phyloP scores from a whole-genome alignment of 1,140 invertebrate species.

The Eupristina koningsbergeri region DNA sequence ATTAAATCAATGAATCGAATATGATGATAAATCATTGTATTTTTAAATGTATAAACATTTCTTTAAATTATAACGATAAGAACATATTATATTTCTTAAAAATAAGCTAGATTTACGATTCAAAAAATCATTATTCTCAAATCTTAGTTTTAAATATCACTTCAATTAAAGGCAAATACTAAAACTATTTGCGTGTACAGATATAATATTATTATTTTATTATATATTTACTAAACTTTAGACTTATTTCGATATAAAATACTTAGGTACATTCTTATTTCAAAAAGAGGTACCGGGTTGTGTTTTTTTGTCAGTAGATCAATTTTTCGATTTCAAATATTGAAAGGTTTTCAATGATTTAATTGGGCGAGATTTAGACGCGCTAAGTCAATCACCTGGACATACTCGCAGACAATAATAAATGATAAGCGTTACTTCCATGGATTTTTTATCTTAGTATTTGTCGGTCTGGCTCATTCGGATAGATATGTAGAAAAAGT shows the following conservation, averaged over 20 bases:
- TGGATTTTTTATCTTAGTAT: neutral
- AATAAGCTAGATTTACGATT: too few relatives aligned
- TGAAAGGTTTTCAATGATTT: neutral
- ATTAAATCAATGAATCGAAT: too few relatives aligned
- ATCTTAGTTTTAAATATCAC: neutral
- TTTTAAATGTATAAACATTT: too few relatives aligned
- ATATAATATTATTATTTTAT: neutral
- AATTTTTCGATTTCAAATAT: neutral
- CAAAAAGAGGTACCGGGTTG: neutral
- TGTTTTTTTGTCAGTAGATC: neutral
- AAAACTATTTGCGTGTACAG: neutral
- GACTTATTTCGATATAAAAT: too few relatives aligned
- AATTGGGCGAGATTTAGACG: neutral
- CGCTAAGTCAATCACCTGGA: neutral
- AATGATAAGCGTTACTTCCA: neutral
- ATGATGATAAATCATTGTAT: too few relatives aligned
- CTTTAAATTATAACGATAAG: too few relatives aligned
- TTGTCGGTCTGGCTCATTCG: neutral
- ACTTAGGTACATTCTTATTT: neutral
- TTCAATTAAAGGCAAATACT: neutral
- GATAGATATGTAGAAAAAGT: constrained; percentile 14
- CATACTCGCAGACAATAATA: neutral
- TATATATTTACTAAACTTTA: neutral
- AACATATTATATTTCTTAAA: too few relatives aligned
- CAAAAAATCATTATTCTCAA: too few relatives aligned